Percentiles rank a stretch among this genome's conserved stretches.
phyloP scores from a whole-genome alignment of 2,888 invertebrate genomes.

The Eupithecia inturbata region DNA sequence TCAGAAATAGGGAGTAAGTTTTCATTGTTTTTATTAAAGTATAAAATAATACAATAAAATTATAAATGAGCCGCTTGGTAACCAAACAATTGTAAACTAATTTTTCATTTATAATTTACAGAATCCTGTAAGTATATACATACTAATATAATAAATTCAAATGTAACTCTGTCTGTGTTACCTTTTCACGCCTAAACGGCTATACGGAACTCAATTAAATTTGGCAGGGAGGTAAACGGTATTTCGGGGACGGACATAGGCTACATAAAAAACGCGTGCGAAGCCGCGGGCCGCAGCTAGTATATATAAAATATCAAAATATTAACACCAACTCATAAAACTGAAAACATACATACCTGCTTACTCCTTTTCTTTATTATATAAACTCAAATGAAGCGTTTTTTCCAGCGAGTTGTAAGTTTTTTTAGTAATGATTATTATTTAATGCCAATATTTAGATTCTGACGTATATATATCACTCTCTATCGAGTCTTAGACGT shows the following conservation, averaged over 20 bases:
- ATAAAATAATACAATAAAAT: background rate
- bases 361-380: background rate
- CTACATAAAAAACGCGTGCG: too few species aligned
- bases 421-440: background rate
- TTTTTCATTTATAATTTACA: constrained; percentile 11
- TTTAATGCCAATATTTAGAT: background rate
- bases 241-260: too few species aligned
- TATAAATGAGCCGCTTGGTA: too few species aligned
- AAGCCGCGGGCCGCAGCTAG: too few species aligned
- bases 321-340: background rate
- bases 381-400: background rate
- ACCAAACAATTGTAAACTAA: too few species aligned
- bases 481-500: background rate
- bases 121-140: constrained; percentile 28
- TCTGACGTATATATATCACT: too few species aligned
- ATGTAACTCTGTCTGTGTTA: too few species aligned
- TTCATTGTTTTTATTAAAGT: background rate
- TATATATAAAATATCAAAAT: too few species aligned
- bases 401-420: constrained; percentile 5
- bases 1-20: background rate
- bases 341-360: background rate
- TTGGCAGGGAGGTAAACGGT: too few species aligned
- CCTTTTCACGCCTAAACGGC: too few species aligned
- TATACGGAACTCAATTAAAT: too few species aligned
- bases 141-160: too few species aligned